phyloP scores from a whole-genome alignment of 2,797 vertebrate genomes.

The Microtus obscurus region DNA sequence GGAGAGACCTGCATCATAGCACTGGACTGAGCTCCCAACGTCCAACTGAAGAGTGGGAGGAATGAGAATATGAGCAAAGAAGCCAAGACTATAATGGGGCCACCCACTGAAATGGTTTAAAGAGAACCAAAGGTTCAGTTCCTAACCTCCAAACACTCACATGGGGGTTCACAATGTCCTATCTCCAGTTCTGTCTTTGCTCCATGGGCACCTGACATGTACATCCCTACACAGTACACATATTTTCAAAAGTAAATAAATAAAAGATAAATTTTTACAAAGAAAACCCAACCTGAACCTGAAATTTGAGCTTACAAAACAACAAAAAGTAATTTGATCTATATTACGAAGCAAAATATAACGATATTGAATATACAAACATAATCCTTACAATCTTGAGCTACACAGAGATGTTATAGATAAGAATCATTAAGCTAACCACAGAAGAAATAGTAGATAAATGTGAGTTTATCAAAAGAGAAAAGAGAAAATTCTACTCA shows the following conservation, averaged over 20 bases:
- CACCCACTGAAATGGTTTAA: too few relatives aligned
- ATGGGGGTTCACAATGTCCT: neutral
- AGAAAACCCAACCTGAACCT: neutral
- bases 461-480: neutral
- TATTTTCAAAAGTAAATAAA: neutral
- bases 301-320: neutral
- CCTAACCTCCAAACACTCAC: neutral
- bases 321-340: constrained; percentile 33
- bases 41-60: too few relatives aligned
- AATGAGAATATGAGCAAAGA: too few relatives aligned
- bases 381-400: neutral
- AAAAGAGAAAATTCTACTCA: neutral
- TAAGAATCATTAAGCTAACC: neutral
- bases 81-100: too few relatives aligned
- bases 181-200: neutral
- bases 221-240: too few relatives aligned
- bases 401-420: neutral
- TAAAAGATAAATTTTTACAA: neutral
- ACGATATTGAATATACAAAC: neutral
- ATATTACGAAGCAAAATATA: neutral
- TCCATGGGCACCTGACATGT: too few relatives aligned
- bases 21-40: too few relatives aligned
- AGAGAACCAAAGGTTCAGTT: neutral
- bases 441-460: neutral
- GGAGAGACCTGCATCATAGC: too few relatives aligned